phyloP scores from a whole-genome alignment of 2,113 vertebrate genomes.

The Nothoprocta pentlandii region DNA sequence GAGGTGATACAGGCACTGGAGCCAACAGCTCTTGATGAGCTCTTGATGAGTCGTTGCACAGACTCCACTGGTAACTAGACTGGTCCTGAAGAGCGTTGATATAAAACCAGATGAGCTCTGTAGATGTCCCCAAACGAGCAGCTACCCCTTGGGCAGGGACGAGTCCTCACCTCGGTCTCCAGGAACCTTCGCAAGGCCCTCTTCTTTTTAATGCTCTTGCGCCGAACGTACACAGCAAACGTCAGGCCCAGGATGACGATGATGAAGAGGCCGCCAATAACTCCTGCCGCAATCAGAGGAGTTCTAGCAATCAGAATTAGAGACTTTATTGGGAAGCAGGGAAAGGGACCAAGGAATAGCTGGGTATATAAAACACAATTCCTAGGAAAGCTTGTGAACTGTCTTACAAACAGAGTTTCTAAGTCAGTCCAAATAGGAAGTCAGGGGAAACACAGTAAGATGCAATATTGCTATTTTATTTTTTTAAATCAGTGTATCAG shows the following conservation, averaged over 20 bases:
- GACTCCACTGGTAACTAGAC: neutral
- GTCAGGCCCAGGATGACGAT: conserved; percentile 92
- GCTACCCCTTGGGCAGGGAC: neutral
- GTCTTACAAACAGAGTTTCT: neutral
- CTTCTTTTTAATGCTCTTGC: conserved; percentile 98
- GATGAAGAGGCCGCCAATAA: conserved; percentile 93
- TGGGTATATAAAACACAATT: neutral
- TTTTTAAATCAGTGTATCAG: neutral
- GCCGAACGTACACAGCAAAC: conserved; percentile 90
- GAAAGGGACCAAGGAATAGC: neutral
- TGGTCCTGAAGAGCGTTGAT: neutral
- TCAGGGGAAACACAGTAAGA: neutral
- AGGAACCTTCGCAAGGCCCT: conserved; percentile 92
- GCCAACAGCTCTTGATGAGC: neutral
- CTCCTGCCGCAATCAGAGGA: conserved; percentile 92
- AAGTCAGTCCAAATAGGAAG: conserved; percentile 5
- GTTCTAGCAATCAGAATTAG: conserved; percentile 83
- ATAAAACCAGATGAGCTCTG: neutral
- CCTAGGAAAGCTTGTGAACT: neutral
- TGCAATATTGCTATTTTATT: neutral
- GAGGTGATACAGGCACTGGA: neutral
- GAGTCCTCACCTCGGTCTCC: conserved; percentile 91
- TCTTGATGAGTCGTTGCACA: neutral
- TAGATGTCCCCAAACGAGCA: neutral
- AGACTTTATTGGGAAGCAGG: conserved; percentile 13